phyloP scores from a whole-genome alignment of 2,797 vertebrate genomes.

The Hippocampus kuda region DNA sequence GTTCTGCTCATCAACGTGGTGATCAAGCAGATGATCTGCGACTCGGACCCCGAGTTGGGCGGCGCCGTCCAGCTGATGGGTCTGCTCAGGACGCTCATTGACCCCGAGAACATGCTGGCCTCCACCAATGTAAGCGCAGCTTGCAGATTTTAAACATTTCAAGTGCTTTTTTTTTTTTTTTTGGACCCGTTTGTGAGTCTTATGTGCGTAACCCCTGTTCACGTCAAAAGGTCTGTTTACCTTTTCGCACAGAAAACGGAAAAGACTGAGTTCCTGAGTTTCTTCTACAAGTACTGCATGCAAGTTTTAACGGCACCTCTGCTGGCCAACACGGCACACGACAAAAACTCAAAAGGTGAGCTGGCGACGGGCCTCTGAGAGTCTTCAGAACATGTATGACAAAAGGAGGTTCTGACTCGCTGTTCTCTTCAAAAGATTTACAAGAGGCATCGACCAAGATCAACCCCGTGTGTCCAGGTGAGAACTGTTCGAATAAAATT shows the following conservation, averaged over 20 bases:
- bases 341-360: constrained; percentile 83
- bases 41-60: constrained; percentile 93
- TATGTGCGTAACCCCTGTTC: not conserved
- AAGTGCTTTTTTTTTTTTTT: too few relatives aligned
- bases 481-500: not conserved
- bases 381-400: not conserved
- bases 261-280: constrained; percentile 97
- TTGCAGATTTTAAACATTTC: too few relatives aligned
- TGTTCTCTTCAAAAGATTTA: constrained; percentile 64
- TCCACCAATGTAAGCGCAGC: constrained; percentile 85
- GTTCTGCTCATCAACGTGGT: constrained; percentile 97
- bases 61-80: constrained; percentile 98
- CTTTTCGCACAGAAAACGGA: constrained; percentile 83
- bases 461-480: constrained; percentile 90
- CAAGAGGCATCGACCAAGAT: constrained; percentile 77
- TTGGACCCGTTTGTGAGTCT: too few relatives aligned
- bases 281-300: constrained; percentile 99
- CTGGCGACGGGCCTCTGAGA: not conserved
- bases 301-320: constrained; percentile 95
- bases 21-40: constrained; percentile 99
- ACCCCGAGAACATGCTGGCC: constrained; percentile 98
- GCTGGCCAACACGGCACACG: constrained; percentile 90
- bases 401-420: not conserved
- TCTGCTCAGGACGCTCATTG: constrained; percentile 91
- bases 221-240: not conserved